These are phyloP conservation scores for Maniola jurtina DNA, from an alignment of 1,140 invertebrate genomes.

Conservation along the genomic window DNA sequence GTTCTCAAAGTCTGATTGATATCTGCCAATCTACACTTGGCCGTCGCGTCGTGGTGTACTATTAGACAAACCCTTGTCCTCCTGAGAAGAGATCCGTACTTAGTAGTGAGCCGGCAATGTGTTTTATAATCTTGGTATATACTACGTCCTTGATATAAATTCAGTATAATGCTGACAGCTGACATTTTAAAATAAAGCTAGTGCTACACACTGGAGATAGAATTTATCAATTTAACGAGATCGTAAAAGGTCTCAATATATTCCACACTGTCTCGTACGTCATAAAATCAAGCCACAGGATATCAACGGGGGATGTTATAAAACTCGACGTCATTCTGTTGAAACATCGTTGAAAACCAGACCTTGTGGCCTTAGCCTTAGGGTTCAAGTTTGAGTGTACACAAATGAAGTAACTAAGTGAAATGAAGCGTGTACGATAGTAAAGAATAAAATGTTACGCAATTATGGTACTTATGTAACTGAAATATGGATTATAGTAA, in stretches of 20 bases:
- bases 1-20: too few relatives aligned
- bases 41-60: too few relatives aligned
- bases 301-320: constrained; percentile 37
- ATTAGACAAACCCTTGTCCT: too few relatives aligned
- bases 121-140: too few relatives aligned
- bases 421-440: constrained; percentile 8
- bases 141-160: too few relatives aligned
- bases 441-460: constrained; percentile 5
- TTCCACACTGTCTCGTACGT: constrained; percentile 34
- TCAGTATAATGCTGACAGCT: neutral
- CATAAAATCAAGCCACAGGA: constrained; percentile 36
- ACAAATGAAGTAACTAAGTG: constrained; percentile 3
- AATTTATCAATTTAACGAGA: constrained; percentile 37
- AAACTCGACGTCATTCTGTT: constrained; percentile 23
- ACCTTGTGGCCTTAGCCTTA: neutral
- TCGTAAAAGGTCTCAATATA: constrained; percentile 34
- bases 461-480: constrained; percentile 3
- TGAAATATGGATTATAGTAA: constrained; percentile 8
- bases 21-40: too few relatives aligned
- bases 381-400: neutral
- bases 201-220: constrained; percentile 6
- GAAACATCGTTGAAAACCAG: neutral
- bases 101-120: too few relatives aligned
- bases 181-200: neutral
- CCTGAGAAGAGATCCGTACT: too few relatives aligned